Evolutionary conservation across 2,113 vertebrate genomes (phyloP).

Genomic region (Pelecanoides urinatrix): DNA sequence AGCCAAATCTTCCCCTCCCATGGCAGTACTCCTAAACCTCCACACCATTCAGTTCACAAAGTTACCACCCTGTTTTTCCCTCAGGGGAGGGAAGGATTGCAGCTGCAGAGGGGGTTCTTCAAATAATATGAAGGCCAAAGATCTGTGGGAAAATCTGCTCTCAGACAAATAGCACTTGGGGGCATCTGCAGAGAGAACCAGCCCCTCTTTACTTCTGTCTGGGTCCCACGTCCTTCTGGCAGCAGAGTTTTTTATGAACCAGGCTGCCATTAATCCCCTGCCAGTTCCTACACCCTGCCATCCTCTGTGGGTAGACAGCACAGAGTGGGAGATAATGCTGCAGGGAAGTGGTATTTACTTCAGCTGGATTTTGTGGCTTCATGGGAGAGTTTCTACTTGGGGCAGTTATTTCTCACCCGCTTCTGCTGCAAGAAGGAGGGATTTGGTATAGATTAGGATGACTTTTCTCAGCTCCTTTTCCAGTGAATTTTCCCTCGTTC

Average conservation of each 20-base stretch:
- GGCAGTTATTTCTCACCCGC: not conserved
- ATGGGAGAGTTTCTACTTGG: not conserved
- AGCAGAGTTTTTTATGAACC: slow-evolving; percentile 17
- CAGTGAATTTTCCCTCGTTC: not conserved
- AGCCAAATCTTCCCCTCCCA: slow-evolving; percentile 68
- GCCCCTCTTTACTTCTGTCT: slow-evolving; percentile 59
- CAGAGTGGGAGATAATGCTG: slow-evolving; percentile 46
- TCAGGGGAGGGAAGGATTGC: slow-evolving; percentile 61
- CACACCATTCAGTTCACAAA: slow-evolving; percentile 65
- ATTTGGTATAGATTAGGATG: not conserved
- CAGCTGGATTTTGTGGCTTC: slow-evolving; percentile 35
- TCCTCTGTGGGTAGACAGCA: slow-evolving; percentile 48
- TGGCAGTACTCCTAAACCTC: slow-evolving; percentile 64
- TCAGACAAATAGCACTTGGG: slow-evolving; percentile 64
- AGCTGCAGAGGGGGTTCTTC: slow-evolving; percentile 68
- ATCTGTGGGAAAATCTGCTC: slow-evolving; percentile 66
- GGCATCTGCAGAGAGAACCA: slow-evolving; percentile 56
- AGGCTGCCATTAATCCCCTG: slow-evolving; percentile 57
- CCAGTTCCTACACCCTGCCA: slow-evolving; percentile 48
- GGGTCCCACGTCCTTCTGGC: slow-evolving; percentile 60
- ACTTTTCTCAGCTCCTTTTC: not conserved
- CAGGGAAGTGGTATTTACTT: slow-evolving; percentile 48
- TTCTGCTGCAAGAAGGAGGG: not conserved
- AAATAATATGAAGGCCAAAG: slow-evolving; percentile 58
- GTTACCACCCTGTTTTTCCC: slow-evolving; percentile 64